These are phyloP conservation scores for Sylvia atricapilla DNA, from an alignment of 2,113 vertebrate species.

Conservation along the genomic window DNA sequence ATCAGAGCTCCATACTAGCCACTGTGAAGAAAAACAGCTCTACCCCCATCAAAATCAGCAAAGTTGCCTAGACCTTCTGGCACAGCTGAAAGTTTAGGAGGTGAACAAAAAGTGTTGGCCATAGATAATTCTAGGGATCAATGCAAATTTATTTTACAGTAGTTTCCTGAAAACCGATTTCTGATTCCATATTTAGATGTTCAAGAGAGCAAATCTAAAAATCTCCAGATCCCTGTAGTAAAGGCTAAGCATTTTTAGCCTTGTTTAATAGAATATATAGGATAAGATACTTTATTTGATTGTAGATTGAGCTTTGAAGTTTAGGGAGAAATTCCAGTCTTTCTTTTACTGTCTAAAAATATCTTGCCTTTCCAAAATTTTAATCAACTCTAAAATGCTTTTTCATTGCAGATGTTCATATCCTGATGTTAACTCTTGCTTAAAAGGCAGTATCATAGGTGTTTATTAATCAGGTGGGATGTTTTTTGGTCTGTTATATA, in stretches of 20 bases:
- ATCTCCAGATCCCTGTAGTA: neutral
- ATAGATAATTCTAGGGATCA: neutral
- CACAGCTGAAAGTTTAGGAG: neutral
- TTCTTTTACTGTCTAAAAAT: neutral
- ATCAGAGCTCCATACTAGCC: fast-evolving
- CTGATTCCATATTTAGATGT: neutral
- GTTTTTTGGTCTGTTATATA: neutral
- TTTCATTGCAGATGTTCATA: neutral
- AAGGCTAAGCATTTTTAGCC: neutral
- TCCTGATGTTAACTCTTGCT: neutral
- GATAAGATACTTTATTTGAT: neutral
- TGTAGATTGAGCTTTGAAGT: neutral
- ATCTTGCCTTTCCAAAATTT: neutral
- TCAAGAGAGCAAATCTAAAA: neutral
- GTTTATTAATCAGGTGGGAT: fast-evolving
- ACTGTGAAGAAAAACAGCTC: neutral
- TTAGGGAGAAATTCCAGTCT: neutral
- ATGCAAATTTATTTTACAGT: neutral
- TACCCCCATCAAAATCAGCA: neutral
- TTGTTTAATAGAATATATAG: neutral
- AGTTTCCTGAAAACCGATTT: neutral
- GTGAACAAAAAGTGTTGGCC: neutral
- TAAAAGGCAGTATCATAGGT: neutral
- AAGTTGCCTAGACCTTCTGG: neutral
- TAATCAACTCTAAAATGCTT: neutral